Evolutionary conservation across 2,797 vertebrate genomes (phyloP), one percentile per base, ranked within the genome.

Genomic region (Chiloscyllium punctatum): DNA sequence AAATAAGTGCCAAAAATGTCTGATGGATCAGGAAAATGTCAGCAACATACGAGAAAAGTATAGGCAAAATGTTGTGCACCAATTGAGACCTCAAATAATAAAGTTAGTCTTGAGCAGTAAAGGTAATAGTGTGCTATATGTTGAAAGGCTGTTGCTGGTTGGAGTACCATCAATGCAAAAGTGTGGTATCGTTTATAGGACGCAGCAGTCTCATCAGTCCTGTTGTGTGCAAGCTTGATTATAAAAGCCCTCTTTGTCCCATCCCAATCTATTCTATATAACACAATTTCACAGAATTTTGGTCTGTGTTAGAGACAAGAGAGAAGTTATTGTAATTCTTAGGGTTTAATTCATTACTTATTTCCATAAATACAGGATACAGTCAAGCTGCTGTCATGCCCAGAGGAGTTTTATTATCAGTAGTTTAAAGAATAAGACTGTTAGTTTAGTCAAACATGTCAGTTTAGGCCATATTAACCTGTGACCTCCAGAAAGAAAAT

Each of bases 361-460:
- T 91, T 91, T 91, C 57, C 88, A 91, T 66, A 91, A 91, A 91
- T 66, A 91, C 57, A 37, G 62, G 88, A 91, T 84, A 84, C 82
- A 84, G 82, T 84, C 82, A 84, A 84, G 42, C 42, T 68, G 33
- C 57, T 91, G 33, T 88, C 53, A 69, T 69, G 66, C n/a, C 90
- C 62, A 69, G 8, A 84, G 82, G 90, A 69, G n/a, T 92, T 92
- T 69, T 92, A 68, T 23, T 91, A 92, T 92, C n/a, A 69, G 62
- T 42, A 62, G 18, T 68, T 92, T 92, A 69, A 92, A 92, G 90
- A 92, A 92, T 66, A 92, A 92, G 90, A n/a, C 90, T 92, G 90
- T 92, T 92, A 92, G 69, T 92, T 92, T 92, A 92, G 90, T 69
- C 90, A 92, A 92, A 92, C 23, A 11, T 92, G 90, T 69, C 90